A percentile compares a stretch with the other conserved stretches of the same genome.
These are phyloP conservation scores for Lanistes nyassanus DNA, from an alignment of 1,140 invertebrate genomes.

Conservation along the genomic window DNA sequence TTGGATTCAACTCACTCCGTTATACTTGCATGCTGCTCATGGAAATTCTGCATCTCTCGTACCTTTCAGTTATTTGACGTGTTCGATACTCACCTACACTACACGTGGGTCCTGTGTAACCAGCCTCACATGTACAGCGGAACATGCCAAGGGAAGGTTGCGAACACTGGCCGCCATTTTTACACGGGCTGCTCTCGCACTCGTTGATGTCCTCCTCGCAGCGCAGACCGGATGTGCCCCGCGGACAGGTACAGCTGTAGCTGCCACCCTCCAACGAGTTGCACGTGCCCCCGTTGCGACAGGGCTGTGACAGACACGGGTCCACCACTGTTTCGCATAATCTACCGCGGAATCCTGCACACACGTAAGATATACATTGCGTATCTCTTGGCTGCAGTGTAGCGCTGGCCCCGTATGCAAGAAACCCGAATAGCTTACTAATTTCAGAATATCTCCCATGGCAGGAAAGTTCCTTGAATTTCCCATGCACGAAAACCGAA, in stretches of 20 bases:
- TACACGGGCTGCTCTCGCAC: constrained; percentile 34
- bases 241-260: constrained; percentile 37
- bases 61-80: too few species aligned
- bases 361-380: neutral
- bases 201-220: constrained; percentile 77
- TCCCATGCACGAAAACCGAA: too few species aligned
- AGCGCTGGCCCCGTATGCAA: too few species aligned
- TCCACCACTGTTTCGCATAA: constrained; percentile 25
- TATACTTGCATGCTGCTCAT: too few species aligned
- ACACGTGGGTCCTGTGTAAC: constrained; percentile 83
- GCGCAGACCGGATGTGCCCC: constrained; percentile 72
- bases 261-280: constrained; percentile 59
- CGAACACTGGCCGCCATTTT: constrained; percentile 38
- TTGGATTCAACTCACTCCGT: too few species aligned
- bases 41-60: too few species aligned
- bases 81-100: constrained; percentile 67
- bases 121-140: constrained; percentile 62
- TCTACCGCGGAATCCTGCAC: neutral
- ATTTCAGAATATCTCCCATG: too few species aligned
- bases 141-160: constrained; percentile 34
- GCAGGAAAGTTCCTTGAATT: too few species aligned
- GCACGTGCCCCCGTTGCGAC: constrained; percentile 49
- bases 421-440: too few species aligned
- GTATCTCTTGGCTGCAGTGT: neutral
- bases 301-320: constrained; percentile 38